Base-by-base conservation (phyloP, 2,888 invertebrate species). In the Ecliptopera silaceata region DNA sequence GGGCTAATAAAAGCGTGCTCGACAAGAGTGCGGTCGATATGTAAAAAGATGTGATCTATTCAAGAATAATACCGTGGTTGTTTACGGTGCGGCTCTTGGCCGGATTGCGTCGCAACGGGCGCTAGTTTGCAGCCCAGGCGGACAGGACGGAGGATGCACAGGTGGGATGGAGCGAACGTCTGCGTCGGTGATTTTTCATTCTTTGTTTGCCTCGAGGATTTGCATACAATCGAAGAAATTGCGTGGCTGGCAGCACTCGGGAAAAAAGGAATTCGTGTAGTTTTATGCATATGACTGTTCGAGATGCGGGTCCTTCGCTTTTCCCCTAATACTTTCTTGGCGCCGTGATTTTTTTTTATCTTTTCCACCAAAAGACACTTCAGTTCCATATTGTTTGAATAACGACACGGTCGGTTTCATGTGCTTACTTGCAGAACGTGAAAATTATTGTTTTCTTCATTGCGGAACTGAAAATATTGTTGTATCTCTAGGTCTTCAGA, bases 221-320 rank as follows among this genome's bases (percentile, higher is more conserved):
- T 88, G 86, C 88, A 89, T 88, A 87, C 88, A 89, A 88, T 88
- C 84, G 85, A 83, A 82, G 86, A 88, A 88, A 87, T 89, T 88
- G 85, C 85, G 83, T 84, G 80, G 80, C 75, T 82, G 75, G 77
- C 78, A 78, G 75, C 72, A 71, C 70, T 69, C 76, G 71, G 72
- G 76, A 74, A 82, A 84, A 84, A 84, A 83, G 77, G 74, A 78
- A 80, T 84, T 75, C 72, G 71, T 82, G 80, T 81, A 82, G 75
- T 81, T 80, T 80, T 79, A 82, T 85, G 76, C 81, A 80, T 79
- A 77, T 75, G 75, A 75, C 70, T 75, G 70, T 74, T 78, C 63
- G 60, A 74, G 68, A 70, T 76, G 73, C 72, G 68, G 69, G 63
- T 61, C 68, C 66, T 72, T 68, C 60, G 66, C 62, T 74, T 74